Evolutionary conservation across 2,113 vertebrate genomes (phyloP), one percentile per base, ranked within the genome.

Genomic region (Nycticryphes semicollaris): DNA sequence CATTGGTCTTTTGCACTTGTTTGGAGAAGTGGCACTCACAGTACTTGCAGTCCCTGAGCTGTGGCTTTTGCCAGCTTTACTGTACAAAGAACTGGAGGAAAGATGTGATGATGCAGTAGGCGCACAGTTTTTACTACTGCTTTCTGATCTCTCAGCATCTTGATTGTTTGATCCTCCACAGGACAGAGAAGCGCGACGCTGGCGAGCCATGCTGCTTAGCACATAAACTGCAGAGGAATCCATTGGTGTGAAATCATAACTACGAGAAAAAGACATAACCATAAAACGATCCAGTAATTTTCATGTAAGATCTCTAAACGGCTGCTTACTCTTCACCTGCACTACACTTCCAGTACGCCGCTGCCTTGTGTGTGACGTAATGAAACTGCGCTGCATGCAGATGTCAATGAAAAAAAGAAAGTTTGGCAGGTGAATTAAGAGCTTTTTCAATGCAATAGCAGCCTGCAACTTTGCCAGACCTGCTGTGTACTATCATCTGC

Each of bases 1-100:
- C 99, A 99, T 99, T 98, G 99, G 99, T 98, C 99, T 99, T 98
- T 99, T 99, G 99, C 99, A 99, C 98, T 99, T 99, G 94, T 98
- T 99, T 97, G 98, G 98, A 96, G 99, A 99, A 66, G 98, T 98
- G 98, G 98, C 98, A 97, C 97, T 98, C 98, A 98, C 98, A 97
- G 97, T 97, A 94, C 94, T 98, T 95, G 98, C 96, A 97, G 98
- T 99, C 98, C 98, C 99, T 99, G 99, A 99, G 98, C 98, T 98
- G 94, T 99, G 98, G 97, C 98, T 98, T 97, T 98, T 98, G 97
- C 98, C 98, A 96, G 99, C 98, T 98, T 99, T 99, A 97, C 97
- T 98, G 85, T 96, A 98, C 94, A 98, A 97, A 89, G 98, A 93
- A 85, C 7, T 97, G 87, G 98, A 98, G 79, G 99, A 97, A 77